Base-by-base conservation (phyloP, 2,888 invertebrate genomes). In the Lucinisca nassula region DNA sequence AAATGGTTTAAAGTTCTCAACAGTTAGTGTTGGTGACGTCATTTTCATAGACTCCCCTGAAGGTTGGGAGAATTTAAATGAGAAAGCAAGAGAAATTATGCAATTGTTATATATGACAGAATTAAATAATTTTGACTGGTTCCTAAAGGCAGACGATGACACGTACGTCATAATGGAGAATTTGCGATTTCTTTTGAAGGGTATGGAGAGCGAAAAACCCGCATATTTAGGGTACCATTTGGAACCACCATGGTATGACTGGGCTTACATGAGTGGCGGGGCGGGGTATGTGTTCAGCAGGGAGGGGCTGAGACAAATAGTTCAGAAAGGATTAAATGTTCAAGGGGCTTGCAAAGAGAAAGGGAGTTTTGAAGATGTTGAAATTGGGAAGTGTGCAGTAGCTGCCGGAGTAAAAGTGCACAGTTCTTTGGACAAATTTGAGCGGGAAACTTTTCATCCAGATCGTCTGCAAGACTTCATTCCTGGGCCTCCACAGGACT, bases 191-290 rank as follows among this genome's bases (percentile, higher is more conserved):
- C 78, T 85, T 32, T 40, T 90, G 17, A 82, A 72, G 61, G 76
- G 49, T n/a, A 30, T 88, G 17, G 84, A 88, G n/a, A 49, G 45
- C 24, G 61, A 55, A 4, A 86, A 84, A 72, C 88, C 88, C 0
- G 61, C 82, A 14, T 90, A 90, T 40, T 24, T 87, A 1, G 87
- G 90, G 17, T 90, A 88, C 61, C 84, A 88, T 49, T 73, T 90
- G 2, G 90, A 90, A 72, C 90, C 90, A 0, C 32, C 80, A 17
- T 90, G 86, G 86, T 88, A 74, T 78, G 85, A 88, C 61, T 86
- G 86, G n/a, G 84, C 88, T 37, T 90, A 90, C 45, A 90, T 90
- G 90, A 90, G 90, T 51, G 90, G 90, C 35, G 90, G 90, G 17
- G 90, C 90, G 1, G 90, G 90, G 0, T 90, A 90, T 80, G 85